Conservation (phyloP, 2,888 invertebrate species). For the Epirrita christyi region DNA sequence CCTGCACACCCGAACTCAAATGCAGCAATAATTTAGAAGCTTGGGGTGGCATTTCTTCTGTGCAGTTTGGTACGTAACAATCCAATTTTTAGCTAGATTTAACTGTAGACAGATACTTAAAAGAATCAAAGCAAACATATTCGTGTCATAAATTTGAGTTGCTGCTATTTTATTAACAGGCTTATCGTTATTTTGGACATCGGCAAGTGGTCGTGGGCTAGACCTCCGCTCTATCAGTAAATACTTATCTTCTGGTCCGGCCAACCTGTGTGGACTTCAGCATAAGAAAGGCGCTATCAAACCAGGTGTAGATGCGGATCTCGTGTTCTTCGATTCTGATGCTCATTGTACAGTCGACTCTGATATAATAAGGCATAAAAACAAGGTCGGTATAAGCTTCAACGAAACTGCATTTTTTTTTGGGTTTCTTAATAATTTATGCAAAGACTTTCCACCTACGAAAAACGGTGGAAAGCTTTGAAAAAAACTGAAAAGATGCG, state of each 20-base stretch:
- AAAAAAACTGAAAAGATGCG: too few relatives aligned
- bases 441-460: too few relatives aligned
- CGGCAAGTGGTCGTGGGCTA: constrained; percentile 81
- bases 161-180: constrained; percentile 62
- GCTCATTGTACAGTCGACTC: constrained; percentile 82
- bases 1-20: constrained; percentile 87
- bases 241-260: constrained; percentile 86
- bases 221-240: constrained; percentile 82
- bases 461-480: too few relatives aligned
- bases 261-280: constrained; percentile 86
- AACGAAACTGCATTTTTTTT: too few relatives aligned
- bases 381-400: constrained; percentile 79
- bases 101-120: too few relatives aligned
- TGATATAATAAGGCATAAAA: constrained; percentile 87
- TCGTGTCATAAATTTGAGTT: neutral
- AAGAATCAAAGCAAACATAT: neutral
- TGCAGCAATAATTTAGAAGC: constrained; percentile 87
- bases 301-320: constrained; percentile 88
- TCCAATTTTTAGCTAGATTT: too few relatives aligned
- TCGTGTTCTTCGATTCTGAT: constrained; percentile 89
- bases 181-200: constrained; percentile 88
- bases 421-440: too few relatives aligned
- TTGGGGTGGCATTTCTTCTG: constrained; percentile 90
- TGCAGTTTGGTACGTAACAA: constrained; percentile 85
- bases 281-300: constrained; percentile 86